phyloP scores from a whole-genome alignment of 1,140 invertebrate genomes.

The Spodoptera frugiperda region DNA sequence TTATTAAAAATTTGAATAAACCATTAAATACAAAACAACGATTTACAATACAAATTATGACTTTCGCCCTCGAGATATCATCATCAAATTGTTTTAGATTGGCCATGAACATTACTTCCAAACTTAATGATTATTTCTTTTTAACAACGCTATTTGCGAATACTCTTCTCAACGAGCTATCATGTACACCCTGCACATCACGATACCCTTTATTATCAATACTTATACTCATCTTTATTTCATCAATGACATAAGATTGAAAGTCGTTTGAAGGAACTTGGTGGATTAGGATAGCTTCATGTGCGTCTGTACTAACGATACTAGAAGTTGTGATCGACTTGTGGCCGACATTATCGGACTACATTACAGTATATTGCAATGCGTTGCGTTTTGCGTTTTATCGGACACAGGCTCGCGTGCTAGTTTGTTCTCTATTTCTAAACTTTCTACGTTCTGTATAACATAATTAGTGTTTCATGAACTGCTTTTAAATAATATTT shows the following conservation, averaged over 20 bases:
- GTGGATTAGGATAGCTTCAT: too few relatives aligned
- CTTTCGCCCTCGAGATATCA: constrained; percentile 13
- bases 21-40: neutral
- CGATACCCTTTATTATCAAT: too few relatives aligned
- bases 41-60: neutral
- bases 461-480: too few relatives aligned
- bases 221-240: too few relatives aligned
- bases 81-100: constrained; percentile 30
- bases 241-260: too few relatives aligned
- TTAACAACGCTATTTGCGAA: constrained; percentile 25
- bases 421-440: neutral
- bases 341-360: neutral
- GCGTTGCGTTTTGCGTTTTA: neutral
- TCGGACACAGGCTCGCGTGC: neutral
- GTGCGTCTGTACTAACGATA: neutral
- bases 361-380: constrained; percentile 7
- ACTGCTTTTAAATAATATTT: too few relatives aligned
- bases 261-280: too few relatives aligned
- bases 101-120: neutral
- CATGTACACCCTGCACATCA: neutral
- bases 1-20: too few relatives aligned
- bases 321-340: constrained; percentile 21
- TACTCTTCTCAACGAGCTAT: neutral
- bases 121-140: constrained; percentile 43
- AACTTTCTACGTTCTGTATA: too few relatives aligned